phyloP scores from a whole-genome alignment of 2,888 invertebrate species.

The Polyommatus iphigenia region DNA sequence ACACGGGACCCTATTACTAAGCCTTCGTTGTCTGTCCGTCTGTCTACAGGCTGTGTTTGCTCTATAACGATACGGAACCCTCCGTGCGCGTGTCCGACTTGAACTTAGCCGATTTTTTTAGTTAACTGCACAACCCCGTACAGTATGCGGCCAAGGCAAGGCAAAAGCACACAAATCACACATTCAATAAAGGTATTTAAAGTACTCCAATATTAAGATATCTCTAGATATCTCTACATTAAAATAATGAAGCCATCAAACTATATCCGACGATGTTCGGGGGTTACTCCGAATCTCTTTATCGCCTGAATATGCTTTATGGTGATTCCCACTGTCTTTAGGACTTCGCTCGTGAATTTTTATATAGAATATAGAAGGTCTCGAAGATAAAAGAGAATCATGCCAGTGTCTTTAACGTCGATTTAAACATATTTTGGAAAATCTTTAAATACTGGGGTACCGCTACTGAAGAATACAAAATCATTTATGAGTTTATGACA shows the following conservation, averaged over 20 bases:
- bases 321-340: slow-evolving; percentile 10
- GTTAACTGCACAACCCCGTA: no score
- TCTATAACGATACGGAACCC: no score
- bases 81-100: no score
- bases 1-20: no score
- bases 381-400: background rate
- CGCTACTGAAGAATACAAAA: no score
- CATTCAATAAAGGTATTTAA: background rate
- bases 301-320: slow-evolving; percentile 13
- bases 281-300: background rate
- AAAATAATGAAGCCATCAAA: slow-evolving; percentile 5
- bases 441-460: no score
- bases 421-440: background rate
- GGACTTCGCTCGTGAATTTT: background rate
- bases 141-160: no score
- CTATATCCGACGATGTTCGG: background rate
- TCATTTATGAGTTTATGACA: no score
- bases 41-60: no score
- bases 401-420: background rate
- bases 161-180: background rate
- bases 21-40: no score
- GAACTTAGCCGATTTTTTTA: no score
- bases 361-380: background rate
- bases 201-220: background rate
- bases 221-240: background rate